Evolutionary conservation across 2,888 invertebrate species (phyloP), one percentile per base, ranked within the genome.

Genomic region (Troides oblongomaculatus): DNA sequence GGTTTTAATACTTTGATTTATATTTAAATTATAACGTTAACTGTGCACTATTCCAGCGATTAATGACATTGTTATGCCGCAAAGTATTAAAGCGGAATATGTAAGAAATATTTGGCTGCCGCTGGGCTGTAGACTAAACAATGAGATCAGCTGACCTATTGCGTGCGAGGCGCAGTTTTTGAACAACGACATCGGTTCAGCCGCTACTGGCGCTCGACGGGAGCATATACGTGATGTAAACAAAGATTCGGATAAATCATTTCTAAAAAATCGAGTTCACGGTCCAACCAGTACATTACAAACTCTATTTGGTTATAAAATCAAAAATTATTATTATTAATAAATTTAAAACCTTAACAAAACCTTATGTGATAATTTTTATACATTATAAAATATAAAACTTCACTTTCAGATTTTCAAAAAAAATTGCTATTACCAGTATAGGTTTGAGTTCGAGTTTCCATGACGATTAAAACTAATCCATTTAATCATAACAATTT

Each of bases 71-170:
- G 57, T 56, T 62, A 46, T 59, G 30, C 50, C 50, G 53, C 53
- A 65, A 8, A 36, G 59, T 62, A 65, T 61, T 63, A 60, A 25
- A 68, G 69, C 23, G 65, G 68, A 74, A 73, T 74, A 57, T 62
- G 69, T 72, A 73, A 72, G 72, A 71, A 75, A 77, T 75, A 71
- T 85, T 86, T 85, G 79, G 76, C 76, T 79, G 76, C 75, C 83
- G 81, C 76, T 78, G 76, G 75, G 72, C 75, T 71, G 87, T 88
- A 92, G 92, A 92, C 92, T 91, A 92, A 92, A 91, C 92, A 92
- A 90, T 92, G 91, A 90, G 87, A 88, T 91, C 91, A 92, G 86
- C 84, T 83, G 83, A 77, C 72, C 69, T 71, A 74, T 72, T 73
- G 76, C 72, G 72, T 74, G 61, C 69, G 69, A 17, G 63, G 78